Evolutionary conservation across 2,888 invertebrate genomes (phyloP).

Genomic region (Sminthurides aquaticus): DNA sequence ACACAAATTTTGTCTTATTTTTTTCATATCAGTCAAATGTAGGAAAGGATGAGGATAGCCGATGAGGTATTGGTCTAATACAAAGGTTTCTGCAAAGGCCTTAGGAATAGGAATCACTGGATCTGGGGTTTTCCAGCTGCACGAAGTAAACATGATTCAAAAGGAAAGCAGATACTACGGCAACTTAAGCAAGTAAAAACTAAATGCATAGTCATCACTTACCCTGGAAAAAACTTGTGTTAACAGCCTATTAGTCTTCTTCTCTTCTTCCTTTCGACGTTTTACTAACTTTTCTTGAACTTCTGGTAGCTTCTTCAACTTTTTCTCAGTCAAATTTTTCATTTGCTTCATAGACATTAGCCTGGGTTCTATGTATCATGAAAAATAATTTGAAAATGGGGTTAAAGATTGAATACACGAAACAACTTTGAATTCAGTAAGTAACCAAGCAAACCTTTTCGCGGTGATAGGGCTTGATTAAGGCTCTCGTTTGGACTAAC

Average conservation of each 20-base stretch:
- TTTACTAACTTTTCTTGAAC: constrained; percentile 59
- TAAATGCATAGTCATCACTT: constrained; percentile 37
- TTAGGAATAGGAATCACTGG: too few species aligned
- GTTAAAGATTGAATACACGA: not conserved
- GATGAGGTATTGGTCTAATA: too few species aligned
- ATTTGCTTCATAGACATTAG: constrained; percentile 54
- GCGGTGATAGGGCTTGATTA: constrained; percentile 20
- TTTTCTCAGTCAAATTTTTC: constrained; percentile 55
- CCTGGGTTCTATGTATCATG: constrained; percentile 21
- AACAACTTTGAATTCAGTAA: constrained; percentile 4
- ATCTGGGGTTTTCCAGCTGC: not conserved
- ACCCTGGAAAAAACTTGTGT: constrained; percentile 70
- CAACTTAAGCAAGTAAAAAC: not conserved
- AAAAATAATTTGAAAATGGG: not conserved
- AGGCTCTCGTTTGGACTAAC: constrained; percentile 18
- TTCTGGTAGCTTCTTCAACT: constrained; percentile 65
- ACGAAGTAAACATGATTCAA: not conserved
- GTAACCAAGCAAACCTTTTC: not conserved
- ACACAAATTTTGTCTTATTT: not conserved
- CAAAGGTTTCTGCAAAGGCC: too few species aligned
- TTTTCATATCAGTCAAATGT: too few species aligned
- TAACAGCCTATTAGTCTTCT: constrained; percentile 64
- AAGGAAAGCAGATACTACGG: not conserved
- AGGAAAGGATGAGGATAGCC: too few species aligned
- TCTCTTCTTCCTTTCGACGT: constrained; percentile 55